Conservation (phyloP, 2,888 invertebrate genomes). For the Hypsopygia costalis region DNA sequence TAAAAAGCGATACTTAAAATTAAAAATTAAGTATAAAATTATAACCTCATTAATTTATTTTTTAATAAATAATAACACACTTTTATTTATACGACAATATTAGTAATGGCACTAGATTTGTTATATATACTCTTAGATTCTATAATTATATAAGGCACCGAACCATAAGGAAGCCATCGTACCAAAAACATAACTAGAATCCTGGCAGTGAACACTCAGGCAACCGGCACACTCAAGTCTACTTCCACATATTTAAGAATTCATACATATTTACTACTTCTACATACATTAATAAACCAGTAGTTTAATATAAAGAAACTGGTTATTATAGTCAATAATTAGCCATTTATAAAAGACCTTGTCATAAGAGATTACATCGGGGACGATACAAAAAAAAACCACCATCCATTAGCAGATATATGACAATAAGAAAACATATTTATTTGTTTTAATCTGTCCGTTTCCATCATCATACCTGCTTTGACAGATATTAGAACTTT, state of each 20-base stretch:
- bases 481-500: too few species aligned
- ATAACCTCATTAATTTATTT: slow-evolving; percentile 21
- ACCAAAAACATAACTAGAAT: slow-evolving; percentile 2
- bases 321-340: too few species aligned
- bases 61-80: slow-evolving; percentile 32
- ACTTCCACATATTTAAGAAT: background rate
- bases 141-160: slow-evolving; percentile 42
- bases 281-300: background rate
- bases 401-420: too few species aligned
- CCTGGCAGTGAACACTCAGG: slow-evolving; percentile 9
- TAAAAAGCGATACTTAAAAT: slow-evolving; percentile 12
- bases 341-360: too few species aligned
- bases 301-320: too few species aligned
- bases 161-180: slow-evolving; percentile 24
- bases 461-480: too few species aligned
- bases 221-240: slow-evolving; percentile 3
- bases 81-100: slow-evolving; percentile 7
- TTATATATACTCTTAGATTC: slow-evolving; percentile 24
- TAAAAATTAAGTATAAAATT: slow-evolving; percentile 11
- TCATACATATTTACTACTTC: background rate
- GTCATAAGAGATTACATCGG: too few species aligned
- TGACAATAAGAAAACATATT: too few species aligned
- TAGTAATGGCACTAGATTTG: slow-evolving; percentile 56
- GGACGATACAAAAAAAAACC: too few species aligned
- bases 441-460: too few species aligned